Evolutionary conservation across 1,140 invertebrate genomes (phyloP).

Genomic region (Cyclargus thomasi): DNA sequence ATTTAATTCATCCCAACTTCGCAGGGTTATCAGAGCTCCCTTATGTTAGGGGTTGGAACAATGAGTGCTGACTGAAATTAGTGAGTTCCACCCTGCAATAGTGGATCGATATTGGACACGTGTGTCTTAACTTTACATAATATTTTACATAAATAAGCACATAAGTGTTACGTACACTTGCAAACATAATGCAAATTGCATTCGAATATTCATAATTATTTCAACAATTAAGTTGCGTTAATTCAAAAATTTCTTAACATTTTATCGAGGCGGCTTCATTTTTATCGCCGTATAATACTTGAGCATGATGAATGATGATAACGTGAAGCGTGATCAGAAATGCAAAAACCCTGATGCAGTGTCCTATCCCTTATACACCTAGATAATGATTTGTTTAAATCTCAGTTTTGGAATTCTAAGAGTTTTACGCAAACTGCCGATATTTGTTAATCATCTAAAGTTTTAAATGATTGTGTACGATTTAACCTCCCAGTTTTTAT

Average conservation of each 20-base stretch:
- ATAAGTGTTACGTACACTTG: slow-evolving; percentile 3
- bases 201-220: slow-evolving; percentile 14
- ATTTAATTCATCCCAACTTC: no score
- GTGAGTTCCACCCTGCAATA: neutral
- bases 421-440: no score
- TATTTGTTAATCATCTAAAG: no score
- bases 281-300: neutral
- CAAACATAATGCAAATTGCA: slow-evolving; percentile 4
- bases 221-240: slow-evolving; percentile 6
- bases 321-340: neutral
- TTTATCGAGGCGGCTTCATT: neutral
- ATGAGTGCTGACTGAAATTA: no score
- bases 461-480: no score
- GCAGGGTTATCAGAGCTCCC: no score
- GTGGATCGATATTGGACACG: neutral
- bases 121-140: neutral
- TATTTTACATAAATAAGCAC: slow-evolving; percentile 9
- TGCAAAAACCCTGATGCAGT: neutral
- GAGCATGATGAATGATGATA: neutral
- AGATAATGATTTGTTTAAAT: no score
- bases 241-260: neutral
- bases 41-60: no score
- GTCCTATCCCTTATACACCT: no score
- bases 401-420: no score
- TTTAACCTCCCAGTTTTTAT: no score